A percentile compares a stretch with the other conserved stretches of the same genome.
Evolutionary conservation across 2,888 invertebrate species (phyloP).

Genomic region (Tipula vernalis): DNA sequence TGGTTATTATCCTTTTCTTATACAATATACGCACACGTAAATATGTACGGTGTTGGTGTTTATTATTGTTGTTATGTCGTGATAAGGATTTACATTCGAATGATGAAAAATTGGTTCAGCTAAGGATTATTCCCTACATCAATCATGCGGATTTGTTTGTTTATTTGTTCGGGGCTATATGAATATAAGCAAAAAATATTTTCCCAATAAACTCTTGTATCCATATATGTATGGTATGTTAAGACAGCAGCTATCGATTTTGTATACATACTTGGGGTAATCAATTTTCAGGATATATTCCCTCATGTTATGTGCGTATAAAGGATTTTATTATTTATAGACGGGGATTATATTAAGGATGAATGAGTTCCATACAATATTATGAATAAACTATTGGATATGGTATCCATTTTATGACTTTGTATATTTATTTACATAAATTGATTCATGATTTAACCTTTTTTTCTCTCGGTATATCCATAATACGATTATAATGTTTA

Average conservation of each 20-base stretch:
- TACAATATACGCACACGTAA: not conserved
- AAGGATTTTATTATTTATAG: not conserved
- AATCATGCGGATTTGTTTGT: not conserved
- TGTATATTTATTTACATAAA: not conserved
- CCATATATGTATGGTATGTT: not conserved
- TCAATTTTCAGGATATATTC: not conserved
- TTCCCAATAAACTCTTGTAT: not conserved
- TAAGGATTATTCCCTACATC: not conserved
- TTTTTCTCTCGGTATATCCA: no score
- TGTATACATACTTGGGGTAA: not conserved
- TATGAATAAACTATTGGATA: not conserved
- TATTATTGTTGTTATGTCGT: not conserved
- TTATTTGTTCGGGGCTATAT: not conserved
- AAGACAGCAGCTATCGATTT: not conserved
- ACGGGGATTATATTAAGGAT: not conserved
- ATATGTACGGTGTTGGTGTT: not conserved
- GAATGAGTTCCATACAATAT: not conserved
- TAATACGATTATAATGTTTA: no score
- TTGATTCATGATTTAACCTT: not conserved
- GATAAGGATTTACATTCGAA: not conserved
- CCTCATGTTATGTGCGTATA: not conserved
- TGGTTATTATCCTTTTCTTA: not conserved
- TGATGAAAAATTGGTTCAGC: not conserved
- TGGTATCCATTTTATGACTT: not conserved
- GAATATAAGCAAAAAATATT: not conserved